Conservation (phyloP, 2,113 vertebrate species). For the Nannobrachium achirus region DNA sequence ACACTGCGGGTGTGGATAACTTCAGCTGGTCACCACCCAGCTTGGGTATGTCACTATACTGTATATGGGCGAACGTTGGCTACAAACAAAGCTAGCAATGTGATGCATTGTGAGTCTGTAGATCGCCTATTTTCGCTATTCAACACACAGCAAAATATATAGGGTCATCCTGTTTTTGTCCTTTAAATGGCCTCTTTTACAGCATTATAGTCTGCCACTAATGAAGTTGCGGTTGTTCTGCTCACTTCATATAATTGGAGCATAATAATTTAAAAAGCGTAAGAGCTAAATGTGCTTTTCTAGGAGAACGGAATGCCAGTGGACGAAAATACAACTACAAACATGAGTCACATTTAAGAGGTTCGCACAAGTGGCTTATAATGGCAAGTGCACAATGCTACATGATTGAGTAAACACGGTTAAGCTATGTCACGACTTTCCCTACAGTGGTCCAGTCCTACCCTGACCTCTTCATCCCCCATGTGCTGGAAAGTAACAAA, state of each 20-base stretch:
- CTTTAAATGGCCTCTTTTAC: constrained; percentile 27
- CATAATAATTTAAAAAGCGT: constrained; percentile 46
- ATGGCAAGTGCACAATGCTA: not conserved
- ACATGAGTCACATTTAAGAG: constrained; percentile 18
- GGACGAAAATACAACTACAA: constrained; percentile 20
- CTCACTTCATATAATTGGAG: constrained; percentile 35
- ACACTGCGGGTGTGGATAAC: too few species aligned
- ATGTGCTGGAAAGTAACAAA: too few species aligned
- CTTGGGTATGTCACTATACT: too few species aligned
- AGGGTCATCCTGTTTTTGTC: not conserved
- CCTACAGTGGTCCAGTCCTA: not conserved
- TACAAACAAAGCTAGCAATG: too few species aligned
- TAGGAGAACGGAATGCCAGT: constrained; percentile 20
- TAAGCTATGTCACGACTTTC: not conserved
- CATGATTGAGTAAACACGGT: not conserved
- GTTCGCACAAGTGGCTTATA: constrained; percentile 10
- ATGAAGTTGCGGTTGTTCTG: constrained; percentile 54
- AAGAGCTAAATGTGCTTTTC: constrained; percentile 47
- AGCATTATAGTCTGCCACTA: constrained; percentile 31
- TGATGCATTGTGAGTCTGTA: too few species aligned
- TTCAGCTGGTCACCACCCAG: too few species aligned
- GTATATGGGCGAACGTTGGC: too few species aligned
- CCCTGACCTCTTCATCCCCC: too few species aligned
- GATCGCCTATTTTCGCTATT: too few species aligned
- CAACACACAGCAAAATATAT: too few species aligned